These are phyloP conservation scores for Neogale vison DNA, from an alignment of 2,113 vertebrate genomes.

Conservation along the genomic window DNA sequence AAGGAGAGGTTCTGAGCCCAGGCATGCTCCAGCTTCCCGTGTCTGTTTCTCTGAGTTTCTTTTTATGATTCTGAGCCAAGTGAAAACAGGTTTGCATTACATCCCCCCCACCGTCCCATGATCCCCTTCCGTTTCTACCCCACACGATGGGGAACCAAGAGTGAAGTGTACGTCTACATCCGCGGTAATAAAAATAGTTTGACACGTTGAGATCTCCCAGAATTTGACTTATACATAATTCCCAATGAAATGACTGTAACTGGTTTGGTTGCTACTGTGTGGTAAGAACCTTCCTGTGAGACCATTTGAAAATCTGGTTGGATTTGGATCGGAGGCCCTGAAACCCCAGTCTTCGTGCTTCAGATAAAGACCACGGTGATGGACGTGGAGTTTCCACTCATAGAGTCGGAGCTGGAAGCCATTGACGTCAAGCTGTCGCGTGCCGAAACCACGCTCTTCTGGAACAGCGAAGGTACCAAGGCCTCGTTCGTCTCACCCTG, in stretches of 20 bases:
- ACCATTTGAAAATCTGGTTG: fast-evolving
- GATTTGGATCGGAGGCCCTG: background rate
- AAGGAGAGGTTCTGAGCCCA: background rate
- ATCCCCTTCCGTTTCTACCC: fast-evolving
- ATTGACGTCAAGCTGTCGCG: slow-evolving; percentile 72
- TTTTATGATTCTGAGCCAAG: background rate
- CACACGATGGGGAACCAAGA: fast-evolving
- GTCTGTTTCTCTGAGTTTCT: background rate
- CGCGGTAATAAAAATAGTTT: background rate
- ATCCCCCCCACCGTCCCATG: fast-evolving
- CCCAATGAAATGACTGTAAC: fast-evolving
- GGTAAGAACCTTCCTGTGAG: background rate
- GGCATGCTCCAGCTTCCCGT: background rate
- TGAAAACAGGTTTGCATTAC: background rate
- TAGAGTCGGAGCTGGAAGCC: slow-evolving; percentile 76
- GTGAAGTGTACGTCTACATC: background rate
- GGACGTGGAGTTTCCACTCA: slow-evolving; percentile 80
- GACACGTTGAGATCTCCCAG: background rate
- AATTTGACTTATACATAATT: background rate
- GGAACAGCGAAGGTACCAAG: slow-evolving; percentile 83
- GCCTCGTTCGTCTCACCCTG: fast-evolving
- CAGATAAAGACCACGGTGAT: slow-evolving; percentile 80
- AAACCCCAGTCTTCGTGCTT: fast-evolving
- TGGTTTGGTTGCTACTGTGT: fast-evolving
- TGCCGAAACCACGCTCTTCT: slow-evolving; percentile 79